A percentile compares a stretch with the other conserved stretches of the same genome.
These are phyloP conservation scores for Cyanocitta stelleri DNA, from an alignment of 2,113 vertebrate genomes.

Conservation along the genomic window DNA sequence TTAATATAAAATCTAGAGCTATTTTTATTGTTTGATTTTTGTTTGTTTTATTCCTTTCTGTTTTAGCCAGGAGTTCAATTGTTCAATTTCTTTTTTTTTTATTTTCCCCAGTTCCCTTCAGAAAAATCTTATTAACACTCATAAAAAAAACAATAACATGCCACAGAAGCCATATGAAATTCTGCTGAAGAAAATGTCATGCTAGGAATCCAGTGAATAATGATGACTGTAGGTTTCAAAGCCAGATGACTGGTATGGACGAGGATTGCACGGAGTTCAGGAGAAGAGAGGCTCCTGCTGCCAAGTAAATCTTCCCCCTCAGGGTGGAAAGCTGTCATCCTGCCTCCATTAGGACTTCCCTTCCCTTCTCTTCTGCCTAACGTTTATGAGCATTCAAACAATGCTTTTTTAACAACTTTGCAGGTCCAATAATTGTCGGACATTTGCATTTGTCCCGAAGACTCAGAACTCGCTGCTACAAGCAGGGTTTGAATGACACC, in stretches of 20 bases:
- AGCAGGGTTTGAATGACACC: neutral
- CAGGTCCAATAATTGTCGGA: neutral
- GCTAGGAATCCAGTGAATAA: neutral
- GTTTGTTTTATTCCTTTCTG: neutral
- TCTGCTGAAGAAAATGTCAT: neutral
- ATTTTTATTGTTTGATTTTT: neutral
- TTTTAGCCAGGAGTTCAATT: neutral
- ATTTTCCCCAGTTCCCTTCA: neutral
- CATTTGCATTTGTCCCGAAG: neutral
- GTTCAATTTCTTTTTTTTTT: neutral
- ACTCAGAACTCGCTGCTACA: neutral
- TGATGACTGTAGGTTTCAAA: neutral
- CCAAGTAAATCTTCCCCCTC: neutral
- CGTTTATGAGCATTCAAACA: neutral
- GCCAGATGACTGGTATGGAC: neutral
- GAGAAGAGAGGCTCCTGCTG: neutral
- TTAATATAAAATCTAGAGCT: neutral
- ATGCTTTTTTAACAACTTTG: neutral
- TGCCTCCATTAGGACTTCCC: neutral
- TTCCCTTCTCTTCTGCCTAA: neutral
- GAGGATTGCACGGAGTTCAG: neutral
- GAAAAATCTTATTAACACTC: neutral
- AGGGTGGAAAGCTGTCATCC: neutral
- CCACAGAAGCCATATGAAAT: neutral
- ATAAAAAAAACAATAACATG: neutral